These are phyloP conservation scores for Sebastes fasciatus DNA, from an alignment of 2,113 vertebrate species.

Conservation along the genomic window DNA sequence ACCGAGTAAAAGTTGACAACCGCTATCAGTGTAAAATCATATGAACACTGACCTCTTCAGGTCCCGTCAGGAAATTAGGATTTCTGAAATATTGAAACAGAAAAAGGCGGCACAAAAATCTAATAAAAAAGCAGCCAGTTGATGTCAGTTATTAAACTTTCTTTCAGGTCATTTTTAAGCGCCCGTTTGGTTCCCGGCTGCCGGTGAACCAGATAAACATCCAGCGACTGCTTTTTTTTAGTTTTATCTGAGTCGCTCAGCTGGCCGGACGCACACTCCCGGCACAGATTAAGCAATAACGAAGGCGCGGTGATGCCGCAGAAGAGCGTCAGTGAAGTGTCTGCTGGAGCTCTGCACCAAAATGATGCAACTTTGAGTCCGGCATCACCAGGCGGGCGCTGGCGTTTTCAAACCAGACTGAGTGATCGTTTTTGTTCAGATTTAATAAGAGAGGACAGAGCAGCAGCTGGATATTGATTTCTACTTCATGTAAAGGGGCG, in stretches of 20 bases:
- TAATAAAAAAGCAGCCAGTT: too few species aligned
- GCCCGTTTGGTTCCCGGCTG: neutral
- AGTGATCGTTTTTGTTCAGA: neutral
- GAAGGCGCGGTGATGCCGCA: slow-evolving; percentile 1
- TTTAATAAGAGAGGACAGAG: slow-evolving; percentile 8
- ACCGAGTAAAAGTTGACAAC: too few species aligned
- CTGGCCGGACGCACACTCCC: too few species aligned
- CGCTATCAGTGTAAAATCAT: too few species aligned
- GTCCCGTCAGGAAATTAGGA: too few species aligned
- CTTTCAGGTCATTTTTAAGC: neutral
- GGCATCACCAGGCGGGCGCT: neutral
- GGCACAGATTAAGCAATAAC: slow-evolving; percentile 35
- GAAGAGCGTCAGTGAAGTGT: slow-evolving; percentile 13
- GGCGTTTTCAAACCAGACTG: neutral
- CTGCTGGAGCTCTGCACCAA: slow-evolving; percentile 45
- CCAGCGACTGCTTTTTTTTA: neutral
- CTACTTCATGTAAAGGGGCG: neutral
- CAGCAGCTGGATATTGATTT: neutral
- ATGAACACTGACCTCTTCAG: too few species aligned
- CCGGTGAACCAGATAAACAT: neutral
- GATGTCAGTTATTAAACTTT: too few species aligned
- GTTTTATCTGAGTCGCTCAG: neutral
- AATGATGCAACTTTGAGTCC: slow-evolving; percentile 40
- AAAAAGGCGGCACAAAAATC: too few species aligned
- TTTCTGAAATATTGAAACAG: too few species aligned